phyloP scores from a whole-genome alignment of 2,113 vertebrate species.

The Myxocyprinus asiaticus region DNA sequence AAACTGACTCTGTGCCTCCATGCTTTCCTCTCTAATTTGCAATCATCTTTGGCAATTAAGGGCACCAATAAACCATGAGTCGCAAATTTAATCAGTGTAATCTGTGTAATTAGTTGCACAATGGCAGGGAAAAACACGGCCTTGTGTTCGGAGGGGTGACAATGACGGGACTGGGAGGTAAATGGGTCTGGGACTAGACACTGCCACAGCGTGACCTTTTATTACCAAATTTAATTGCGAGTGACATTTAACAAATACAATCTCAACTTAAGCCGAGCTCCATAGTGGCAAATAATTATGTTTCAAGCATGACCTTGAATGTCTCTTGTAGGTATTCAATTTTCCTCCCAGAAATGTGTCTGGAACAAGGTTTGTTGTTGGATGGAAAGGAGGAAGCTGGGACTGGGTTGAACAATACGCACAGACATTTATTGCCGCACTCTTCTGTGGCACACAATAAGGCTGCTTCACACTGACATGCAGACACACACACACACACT shows the following conservation, averaged over 20 bases:
- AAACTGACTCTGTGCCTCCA: conserved; percentile 49
- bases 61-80: conserved; percentile 67
- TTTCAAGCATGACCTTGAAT: conserved; percentile 62
- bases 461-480: too few species aligned
- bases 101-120: conserved; percentile 76
- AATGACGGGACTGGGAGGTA: conserved; percentile 48
- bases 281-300: conserved; percentile 67
- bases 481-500: too few species aligned
- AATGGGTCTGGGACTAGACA: conserved; percentile 53
- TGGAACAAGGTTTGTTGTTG: too few species aligned
- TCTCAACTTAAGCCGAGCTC: conserved; percentile 65
- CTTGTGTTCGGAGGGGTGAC: conserved; percentile 62
- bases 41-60: conserved; percentile 79
- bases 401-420: too few species aligned
- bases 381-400: too few species aligned
- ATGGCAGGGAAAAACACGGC: conserved; percentile 68
- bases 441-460: too few species aligned
- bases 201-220: conserved; percentile 73
- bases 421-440: too few species aligned
- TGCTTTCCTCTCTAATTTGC: conserved; percentile 70
- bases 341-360: conserved; percentile 42
- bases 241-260: conserved; percentile 79
- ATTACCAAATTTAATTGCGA: conserved; percentile 79
- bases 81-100: conserved; percentile 77
- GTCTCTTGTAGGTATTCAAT: conserved; percentile 56